Base-by-base conservation (phyloP, 2,888 invertebrate genomes). In the Stenodera caucasica region DNA sequence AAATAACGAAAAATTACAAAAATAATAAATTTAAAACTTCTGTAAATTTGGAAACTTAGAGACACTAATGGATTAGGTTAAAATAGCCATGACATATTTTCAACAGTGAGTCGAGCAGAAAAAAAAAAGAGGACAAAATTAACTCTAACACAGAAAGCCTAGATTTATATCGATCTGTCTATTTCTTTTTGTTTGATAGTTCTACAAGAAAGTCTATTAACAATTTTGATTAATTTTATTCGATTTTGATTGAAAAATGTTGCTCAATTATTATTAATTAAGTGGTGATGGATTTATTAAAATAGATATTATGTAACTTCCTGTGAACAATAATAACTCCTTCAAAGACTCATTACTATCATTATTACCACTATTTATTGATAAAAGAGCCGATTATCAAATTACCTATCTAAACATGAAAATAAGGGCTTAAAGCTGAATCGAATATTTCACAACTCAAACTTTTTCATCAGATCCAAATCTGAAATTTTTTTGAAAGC, bases 61-160 rank as follows among this genome's bases (percentile, higher is more conserved):
- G 40, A 40, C 40, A 40, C 40, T 40, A 40, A 40, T 40, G 40
- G 18, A 40, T 40, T 18, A 11, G 40, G 18, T 18, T 40, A 40
- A 40, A 40, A 40, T 40, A 40, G 40, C 40, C 40, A 40, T 40
- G 40, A 40, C 40, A 40, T 40, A 40, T 40, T 40, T 40, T 40
- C 21, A 40, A 40, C 40, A 40, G 18, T 18, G 40, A 40, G 9
- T 15, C 18, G 18, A 40, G 9, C 37, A 18, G 15, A 18, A 35
- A 14, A 35, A n/a, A 35, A 35, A 35, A 35, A 35, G 12, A 7
- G n/a, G n/a, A n/a, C n/a, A n/a, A 32, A 12, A 32, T 5, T 5
- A 32, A 5, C 14, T 14, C 0, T 15, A 37, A 37, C 4, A 37
- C 7, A 3, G 7, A 7, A n/a, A n/a, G n/a, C n/a, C n/a, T n/a